These are phyloP conservation scores for Xylota sylvarum DNA, from an alignment of 2,888 invertebrate genomes.

Conservation along the genomic window DNA sequence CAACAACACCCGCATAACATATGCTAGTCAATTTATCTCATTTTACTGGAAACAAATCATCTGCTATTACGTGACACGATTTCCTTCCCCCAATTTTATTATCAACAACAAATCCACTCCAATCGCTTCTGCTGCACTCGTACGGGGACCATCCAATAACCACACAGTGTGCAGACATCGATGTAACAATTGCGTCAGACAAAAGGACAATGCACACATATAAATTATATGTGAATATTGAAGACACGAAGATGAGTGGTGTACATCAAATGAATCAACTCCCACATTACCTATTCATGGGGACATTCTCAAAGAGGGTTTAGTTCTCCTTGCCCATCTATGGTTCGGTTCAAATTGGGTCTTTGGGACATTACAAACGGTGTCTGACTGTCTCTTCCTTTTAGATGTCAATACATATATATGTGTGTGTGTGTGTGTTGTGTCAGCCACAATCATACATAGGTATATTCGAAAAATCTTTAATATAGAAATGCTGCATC, in stretches of 20 bases:
- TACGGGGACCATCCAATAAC: conserved; percentile 16
- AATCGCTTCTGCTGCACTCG: conserved; percentile 42
- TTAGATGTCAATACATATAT: background rate
- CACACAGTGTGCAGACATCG: conserved; percentile 48
- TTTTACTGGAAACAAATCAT: conserved; percentile 74
- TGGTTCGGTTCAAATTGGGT: conserved; percentile 51
- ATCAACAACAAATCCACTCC: conserved; percentile 69
- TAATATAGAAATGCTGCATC: conserved; percentile 72
- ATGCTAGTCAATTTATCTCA: conserved; percentile 67
- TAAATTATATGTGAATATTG: conserved; percentile 59
- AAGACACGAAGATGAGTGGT: conserved; percentile 69
- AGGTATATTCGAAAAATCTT: conserved; percentile 60
- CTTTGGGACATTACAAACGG: conserved; percentile 68
- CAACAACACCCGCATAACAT: conserved; percentile 61
- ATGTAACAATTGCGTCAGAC: conserved; percentile 67
- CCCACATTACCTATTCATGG: conserved; percentile 71
- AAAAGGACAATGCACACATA: conserved; percentile 63
- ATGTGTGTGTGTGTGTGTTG: conserved; percentile 2
- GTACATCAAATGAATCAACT: conserved; percentile 72
- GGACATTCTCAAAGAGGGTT: conserved; percentile 44
- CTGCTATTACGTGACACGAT: conserved; percentile 74
- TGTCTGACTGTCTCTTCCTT: conserved; percentile 37
- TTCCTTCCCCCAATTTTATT: conserved; percentile 62
- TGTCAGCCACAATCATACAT: background rate
- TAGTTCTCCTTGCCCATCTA: conserved; percentile 8